phyloP scores from a whole-genome alignment of 2,113 vertebrate species.

The Oryzias curvinotus region DNA sequence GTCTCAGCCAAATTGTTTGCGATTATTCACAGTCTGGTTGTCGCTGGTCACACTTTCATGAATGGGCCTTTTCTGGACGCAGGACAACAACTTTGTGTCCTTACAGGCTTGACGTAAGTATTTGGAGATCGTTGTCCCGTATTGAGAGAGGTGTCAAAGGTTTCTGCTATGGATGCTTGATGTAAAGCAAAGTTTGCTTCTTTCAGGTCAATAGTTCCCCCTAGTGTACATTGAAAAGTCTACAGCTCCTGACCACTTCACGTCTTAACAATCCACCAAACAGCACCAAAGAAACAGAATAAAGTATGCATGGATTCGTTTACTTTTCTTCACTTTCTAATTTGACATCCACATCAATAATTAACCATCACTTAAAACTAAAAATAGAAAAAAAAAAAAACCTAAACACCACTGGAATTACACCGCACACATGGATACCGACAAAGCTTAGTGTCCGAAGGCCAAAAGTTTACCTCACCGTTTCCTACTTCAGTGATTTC shows the following conservation, averaged over 20 bases:
- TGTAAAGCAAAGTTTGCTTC: slow-evolving; percentile 36
- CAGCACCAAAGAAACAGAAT: slow-evolving; percentile 57
- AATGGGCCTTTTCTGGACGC: background rate
- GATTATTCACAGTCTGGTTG: slow-evolving; percentile 32
- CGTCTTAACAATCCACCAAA: slow-evolving; percentile 63
- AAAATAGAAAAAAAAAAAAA: slow-evolving; percentile 37
- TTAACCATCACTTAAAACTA: slow-evolving; percentile 40
- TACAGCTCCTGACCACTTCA: slow-evolving; percentile 49
- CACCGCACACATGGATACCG: slow-evolving; percentile 40
- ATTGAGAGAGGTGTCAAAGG: slow-evolving; percentile 19
- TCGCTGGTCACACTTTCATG: slow-evolving; percentile 19
- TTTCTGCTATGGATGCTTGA: slow-evolving; percentile 6
- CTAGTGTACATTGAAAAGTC: slow-evolving; percentile 48
- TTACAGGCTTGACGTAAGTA: slow-evolving; percentile 13
- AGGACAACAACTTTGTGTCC: slow-evolving; percentile 28
- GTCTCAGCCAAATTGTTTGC: slow-evolving; percentile 28
- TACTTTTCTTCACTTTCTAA: slow-evolving; percentile 15
- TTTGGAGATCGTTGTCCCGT: slow-evolving; percentile 3
- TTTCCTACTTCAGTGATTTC: slow-evolving; percentile 32
- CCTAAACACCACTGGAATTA: slow-evolving; percentile 50
- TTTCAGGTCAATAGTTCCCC: slow-evolving; percentile 37
- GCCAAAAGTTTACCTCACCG: slow-evolving; percentile 24
- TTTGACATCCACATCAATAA: slow-evolving; percentile 47
- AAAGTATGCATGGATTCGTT: slow-evolving; percentile 33
- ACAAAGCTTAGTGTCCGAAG: slow-evolving; percentile 46